Evolutionary conservation across 2,888 invertebrate species (phyloP), one percentile per base, ranked within the genome.

Genomic region (Stenchaetothrips biformis): DNA sequence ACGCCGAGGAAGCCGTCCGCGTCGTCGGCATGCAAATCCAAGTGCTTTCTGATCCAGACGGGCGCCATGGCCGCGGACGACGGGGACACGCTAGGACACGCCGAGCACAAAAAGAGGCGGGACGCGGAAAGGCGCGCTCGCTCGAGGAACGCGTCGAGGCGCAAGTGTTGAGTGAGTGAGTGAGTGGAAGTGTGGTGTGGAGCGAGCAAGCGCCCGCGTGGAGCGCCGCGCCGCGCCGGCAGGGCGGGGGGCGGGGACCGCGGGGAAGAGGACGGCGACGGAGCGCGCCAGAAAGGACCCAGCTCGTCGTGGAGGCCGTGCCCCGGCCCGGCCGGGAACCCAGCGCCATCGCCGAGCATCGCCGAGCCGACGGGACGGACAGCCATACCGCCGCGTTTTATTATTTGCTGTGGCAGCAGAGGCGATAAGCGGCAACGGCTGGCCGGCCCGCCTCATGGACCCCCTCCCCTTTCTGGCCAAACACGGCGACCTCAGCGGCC

Each of bases 21-120:
- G 62, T 6, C 67, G 67, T 21, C 67, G 21, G 67, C 67, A 21
- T 74, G 67, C 67, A 74, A 21, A 21, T 74, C 67, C 67, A 21
- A 74, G 67, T 25, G 67, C 67, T 21, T 74, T 25, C 25, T 74
- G 25, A 74, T 74, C 67, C 67, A 74, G 21, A 74, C 67, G 67
- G 67, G 67, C 7, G 67, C 67, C 67, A 74, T 74, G 67, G 67
- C 67, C 16, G 53, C 53, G 53, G 53, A 37, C 37, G 67, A 25
- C 16, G 53, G 3, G 53, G 53, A 37, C 37, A 37, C 37, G 37
- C 2, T 4, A 1, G 37, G 37, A 4, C 2, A 37, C 37, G 4
- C 2, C 37, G 37, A 37, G 37, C 37, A 37, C 37, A 37, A 37
- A 37, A 37, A 37, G 37, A 37, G 37, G 53, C 53, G 53, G 53